Percentiles rank a stretch among this genome's conserved stretches.
Evolutionary conservation across 2,888 invertebrate species (phyloP).

Genomic region (Tachina lurida): DNA sequence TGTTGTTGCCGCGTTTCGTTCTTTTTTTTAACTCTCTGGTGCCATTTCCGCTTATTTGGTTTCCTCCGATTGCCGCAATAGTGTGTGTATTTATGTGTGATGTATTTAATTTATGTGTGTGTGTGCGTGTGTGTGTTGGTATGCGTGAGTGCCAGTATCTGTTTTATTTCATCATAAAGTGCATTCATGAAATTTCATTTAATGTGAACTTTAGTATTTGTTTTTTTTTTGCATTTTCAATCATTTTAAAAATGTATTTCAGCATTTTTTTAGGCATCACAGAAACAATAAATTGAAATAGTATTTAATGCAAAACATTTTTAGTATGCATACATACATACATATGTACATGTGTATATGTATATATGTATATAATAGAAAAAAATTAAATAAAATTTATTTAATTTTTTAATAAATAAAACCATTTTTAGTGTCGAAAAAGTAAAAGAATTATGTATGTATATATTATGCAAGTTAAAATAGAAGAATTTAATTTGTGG

Average conservation of each 20-base stretch:
- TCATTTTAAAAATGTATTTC: conserved; percentile 36
- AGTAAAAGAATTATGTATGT: neutral
- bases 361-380: neutral
- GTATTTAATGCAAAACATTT: neutral
- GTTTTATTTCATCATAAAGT: conserved; percentile 58
- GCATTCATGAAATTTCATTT: conserved; percentile 66
- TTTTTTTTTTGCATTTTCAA: conserved; percentile 40
- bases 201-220: conserved; percentile 50
- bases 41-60: conserved; percentile 69
- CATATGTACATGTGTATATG: no score
- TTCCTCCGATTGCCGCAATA: conserved; percentile 68
- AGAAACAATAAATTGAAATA: conserved; percentile 22
- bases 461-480: neutral
- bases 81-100: conserved; percentile 42
- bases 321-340: neutral
- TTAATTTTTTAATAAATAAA: no score
- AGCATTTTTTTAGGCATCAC: neutral
- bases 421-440: neutral
- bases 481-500: neutral
- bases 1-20: conserved; percentile 32
- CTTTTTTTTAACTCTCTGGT: conserved; percentile 50
- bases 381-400: neutral
- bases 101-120: conserved; percentile 19
- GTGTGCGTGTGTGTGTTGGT: neutral
- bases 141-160: conserved; percentile 25